Percentiles rank a stretch among this genome's conserved stretches.
phyloP scores from a whole-genome alignment of 1,140 invertebrate genomes.

The Condylostylus longicornis region DNA sequence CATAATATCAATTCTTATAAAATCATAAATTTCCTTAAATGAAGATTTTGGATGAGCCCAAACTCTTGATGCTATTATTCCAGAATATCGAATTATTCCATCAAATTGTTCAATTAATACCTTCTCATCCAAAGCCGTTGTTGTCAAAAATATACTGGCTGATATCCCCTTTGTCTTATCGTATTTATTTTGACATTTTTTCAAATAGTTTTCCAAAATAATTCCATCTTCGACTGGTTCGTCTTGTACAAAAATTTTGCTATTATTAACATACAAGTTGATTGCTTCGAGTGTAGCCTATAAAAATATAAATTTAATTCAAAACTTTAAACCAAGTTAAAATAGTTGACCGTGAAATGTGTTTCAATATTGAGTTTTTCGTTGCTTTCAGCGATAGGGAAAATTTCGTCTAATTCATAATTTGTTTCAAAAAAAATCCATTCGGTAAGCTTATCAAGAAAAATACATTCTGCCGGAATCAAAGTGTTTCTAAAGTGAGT shows the following conservation, averaged over 20 bases:
- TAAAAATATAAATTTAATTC: background rate
- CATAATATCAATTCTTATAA: constrained; percentile 23
- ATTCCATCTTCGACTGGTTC: constrained; percentile 21
- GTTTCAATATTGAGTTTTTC: constrained; percentile 26
- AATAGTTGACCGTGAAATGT: constrained; percentile 14
- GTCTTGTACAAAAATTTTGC: constrained; percentile 26
- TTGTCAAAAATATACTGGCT: too few species aligned
- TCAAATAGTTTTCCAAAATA: constrained; percentile 21
- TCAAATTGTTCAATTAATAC: constrained; percentile 17
- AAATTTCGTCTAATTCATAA: constrained; percentile 26
- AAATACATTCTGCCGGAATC: constrained; percentile 20
- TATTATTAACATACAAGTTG: constrained; percentile 19
- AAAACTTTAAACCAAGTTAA: background rate
- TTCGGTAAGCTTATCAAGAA: constrained; percentile 24
- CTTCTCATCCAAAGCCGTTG: background rate
- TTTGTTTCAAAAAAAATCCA: constrained; percentile 25
- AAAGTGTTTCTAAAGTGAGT: constrained; percentile 20
- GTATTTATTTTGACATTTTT: constrained; percentile 18
- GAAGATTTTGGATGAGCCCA: constrained; percentile 21
- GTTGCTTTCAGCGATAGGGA: constrained; percentile 17
- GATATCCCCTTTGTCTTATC: constrained; percentile 10
- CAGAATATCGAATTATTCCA: constrained; percentile 19
- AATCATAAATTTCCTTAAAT: constrained; percentile 24
- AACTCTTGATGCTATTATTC: constrained; percentile 21
- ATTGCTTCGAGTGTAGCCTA: constrained; percentile 19